Evolutionary conservation across 2,888 invertebrate species (phyloP), one percentile per base, ranked within the genome.

Genomic region (Laspeyria flexula): DNA sequence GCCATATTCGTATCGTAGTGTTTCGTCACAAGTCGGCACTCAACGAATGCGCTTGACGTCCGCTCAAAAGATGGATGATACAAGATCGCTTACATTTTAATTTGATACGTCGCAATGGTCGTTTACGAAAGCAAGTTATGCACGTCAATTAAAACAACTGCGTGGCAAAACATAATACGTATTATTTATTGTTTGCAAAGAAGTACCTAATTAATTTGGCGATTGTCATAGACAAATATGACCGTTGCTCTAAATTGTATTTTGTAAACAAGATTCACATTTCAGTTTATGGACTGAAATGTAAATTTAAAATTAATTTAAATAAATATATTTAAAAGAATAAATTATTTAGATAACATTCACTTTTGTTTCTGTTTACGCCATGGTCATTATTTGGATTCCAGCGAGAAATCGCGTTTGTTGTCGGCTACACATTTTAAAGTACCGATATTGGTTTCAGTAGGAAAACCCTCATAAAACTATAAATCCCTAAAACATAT

Each of bases 21-120:
- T 68, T 57, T 63, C 67, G 54, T 60, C 60, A 68, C 34, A 39
- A 47, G 49, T 43, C 40, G 39, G 34, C 56, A 54, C 47, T 55
- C 40, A 7, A 49, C 51, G 29, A 44, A 39, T 54, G 53, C 35
- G 44, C 39, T 53, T 55, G 48, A 52, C 55, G 64, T 56, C 27
- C 39, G 54, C 43, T 21, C 41, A 9, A 40, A 50, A 64, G 23
- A 39, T 34, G 30, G 35, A 46, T 10, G 52, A 62, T 56, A 50
- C 16, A 54, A 52, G 54, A 60, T 45, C 35, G 38, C 40, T 49
- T 44, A 43, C 53, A 50, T 4, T 57, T 51, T 51, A 63, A 58
- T 60, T 48, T 41, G 31, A 41, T 33, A 3, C 45, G 30, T 38
- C 51, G 62, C 53, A 65, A 68, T 43, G 37, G 11, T 42, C 29